Conservation (phyloP, 2,113 vertebrate genomes). For the Atractosteus spatula region DNA sequence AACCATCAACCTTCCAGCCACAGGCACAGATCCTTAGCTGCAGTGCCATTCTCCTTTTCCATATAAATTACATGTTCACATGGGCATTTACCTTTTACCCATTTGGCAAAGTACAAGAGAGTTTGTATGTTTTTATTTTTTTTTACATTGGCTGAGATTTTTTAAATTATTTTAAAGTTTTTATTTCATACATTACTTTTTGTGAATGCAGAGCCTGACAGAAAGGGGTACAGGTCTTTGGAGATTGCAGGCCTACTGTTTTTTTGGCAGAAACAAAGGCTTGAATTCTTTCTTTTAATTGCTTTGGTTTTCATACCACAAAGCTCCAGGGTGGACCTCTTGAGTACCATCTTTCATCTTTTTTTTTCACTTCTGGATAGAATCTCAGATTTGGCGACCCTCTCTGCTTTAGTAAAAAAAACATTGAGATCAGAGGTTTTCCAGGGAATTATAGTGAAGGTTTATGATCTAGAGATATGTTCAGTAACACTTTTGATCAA, state of each 20-base stretch:
- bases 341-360: slow-evolving; percentile 21
- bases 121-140: slow-evolving; percentile 11
- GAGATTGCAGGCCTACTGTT: slow-evolving; percentile 1
- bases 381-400: slow-evolving; percentile 18
- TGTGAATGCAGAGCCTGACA: background rate
- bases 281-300: slow-evolving; percentile 32
- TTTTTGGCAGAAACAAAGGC: slow-evolving; percentile 32
- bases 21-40: too few relatives aligned
- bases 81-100: too few relatives aligned
- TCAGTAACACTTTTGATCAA: slow-evolving; percentile 32
- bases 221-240: slow-evolving; percentile 1
- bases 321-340: slow-evolving; percentile 21
- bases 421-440: slow-evolving; percentile 22
- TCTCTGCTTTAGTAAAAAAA: slow-evolving; percentile 26
- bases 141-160: slow-evolving; percentile 12
- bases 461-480: slow-evolving; percentile 27
- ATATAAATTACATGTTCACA: too few relatives aligned
- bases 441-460: slow-evolving; percentile 31
- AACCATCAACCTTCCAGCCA: too few relatives aligned
- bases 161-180: slow-evolving; percentile 3
- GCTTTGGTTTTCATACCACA: slow-evolving; percentile 28
- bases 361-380: slow-evolving; percentile 3
- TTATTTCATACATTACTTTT: too few relatives aligned
- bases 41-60: too few relatives aligned
- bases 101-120: background rate